phyloP scores from a whole-genome alignment of 2,797 vertebrate genomes.

The Podarcis siculus region DNA sequence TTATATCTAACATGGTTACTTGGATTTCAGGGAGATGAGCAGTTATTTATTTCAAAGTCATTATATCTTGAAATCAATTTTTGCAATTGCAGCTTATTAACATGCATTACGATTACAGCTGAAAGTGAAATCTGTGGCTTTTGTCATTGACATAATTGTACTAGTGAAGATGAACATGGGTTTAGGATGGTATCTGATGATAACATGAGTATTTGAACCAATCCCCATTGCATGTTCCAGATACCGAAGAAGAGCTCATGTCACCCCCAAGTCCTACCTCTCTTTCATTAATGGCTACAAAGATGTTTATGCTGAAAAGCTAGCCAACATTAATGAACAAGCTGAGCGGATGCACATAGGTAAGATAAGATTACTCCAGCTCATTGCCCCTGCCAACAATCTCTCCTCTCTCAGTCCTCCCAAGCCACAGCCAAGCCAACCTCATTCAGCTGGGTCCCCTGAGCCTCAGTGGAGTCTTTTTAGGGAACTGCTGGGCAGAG shows the following conservation, averaged over 20 bases:
- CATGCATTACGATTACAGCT: background rate
- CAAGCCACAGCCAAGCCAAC: too few relatives aligned
- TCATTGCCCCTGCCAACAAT: too few relatives aligned
- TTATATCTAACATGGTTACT: background rate
- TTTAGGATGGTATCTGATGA: background rate
- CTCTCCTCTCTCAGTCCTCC: too few relatives aligned
- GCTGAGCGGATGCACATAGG: constrained; percentile 86
- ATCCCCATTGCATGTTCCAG: constrained; percentile 56
- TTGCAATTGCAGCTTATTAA: background rate
- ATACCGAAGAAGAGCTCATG: constrained; percentile 76
- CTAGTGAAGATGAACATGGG: background rate
- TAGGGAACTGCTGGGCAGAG: background rate
- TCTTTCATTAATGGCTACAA: constrained; percentile 77
- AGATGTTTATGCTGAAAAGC: constrained; percentile 84
- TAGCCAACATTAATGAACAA: constrained; percentile 81
- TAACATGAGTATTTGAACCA: constrained; percentile 8
- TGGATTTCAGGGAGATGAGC: background rate
- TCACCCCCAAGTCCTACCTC: constrained; percentile 80
- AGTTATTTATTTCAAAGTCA: background rate
- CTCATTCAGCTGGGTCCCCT: too few relatives aligned
- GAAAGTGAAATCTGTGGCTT: background rate
- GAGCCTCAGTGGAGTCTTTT: too few relatives aligned
- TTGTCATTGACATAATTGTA: background rate
- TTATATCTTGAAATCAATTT: background rate
- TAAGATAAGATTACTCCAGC: constrained; percentile 66